Evolutionary conservation across 2,113 vertebrate species (phyloP).

Genomic region (Ameiurus melas): DNA sequence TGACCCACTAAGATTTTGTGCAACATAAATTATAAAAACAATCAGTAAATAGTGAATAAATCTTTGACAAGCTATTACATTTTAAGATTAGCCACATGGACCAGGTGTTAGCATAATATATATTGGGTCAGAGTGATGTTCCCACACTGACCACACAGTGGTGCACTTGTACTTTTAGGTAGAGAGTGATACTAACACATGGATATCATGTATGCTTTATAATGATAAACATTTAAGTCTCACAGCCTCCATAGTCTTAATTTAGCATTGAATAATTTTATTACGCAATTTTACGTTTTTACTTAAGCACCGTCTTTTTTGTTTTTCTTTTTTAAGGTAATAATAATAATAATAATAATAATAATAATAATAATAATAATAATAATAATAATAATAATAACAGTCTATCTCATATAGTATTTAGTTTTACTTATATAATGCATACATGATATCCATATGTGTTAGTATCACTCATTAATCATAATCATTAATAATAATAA

Average conservation of each 20-base stretch:
- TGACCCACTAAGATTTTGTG: neutral
- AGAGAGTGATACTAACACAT: neutral
- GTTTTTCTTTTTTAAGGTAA: neutral
- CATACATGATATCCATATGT: too few species aligned
- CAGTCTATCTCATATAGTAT: too few species aligned
- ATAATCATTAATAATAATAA: neutral
- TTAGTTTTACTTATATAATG: too few species aligned
- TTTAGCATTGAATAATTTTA: neutral
- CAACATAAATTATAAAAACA: neutral
- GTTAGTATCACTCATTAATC: too few species aligned
- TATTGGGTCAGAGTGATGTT: slow-evolving; percentile 16
- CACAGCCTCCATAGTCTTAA: neutral
- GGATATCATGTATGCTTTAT: neutral
- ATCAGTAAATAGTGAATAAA: neutral
- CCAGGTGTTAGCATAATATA: neutral
- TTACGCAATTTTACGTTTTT: neutral
- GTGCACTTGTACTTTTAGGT: slow-evolving; percentile 8
- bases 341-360: neutral
- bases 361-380: neutral
- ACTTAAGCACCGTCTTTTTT: neutral
- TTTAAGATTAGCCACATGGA: slow-evolving; percentile 7
- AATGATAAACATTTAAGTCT: neutral
- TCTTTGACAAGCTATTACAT: neutral
- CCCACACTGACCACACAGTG: slow-evolving; percentile 42
- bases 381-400: neutral